These are phyloP conservation scores for Argya squamiceps DNA, from an alignment of 2,797 vertebrate species.

Conservation along the genomic window DNA sequence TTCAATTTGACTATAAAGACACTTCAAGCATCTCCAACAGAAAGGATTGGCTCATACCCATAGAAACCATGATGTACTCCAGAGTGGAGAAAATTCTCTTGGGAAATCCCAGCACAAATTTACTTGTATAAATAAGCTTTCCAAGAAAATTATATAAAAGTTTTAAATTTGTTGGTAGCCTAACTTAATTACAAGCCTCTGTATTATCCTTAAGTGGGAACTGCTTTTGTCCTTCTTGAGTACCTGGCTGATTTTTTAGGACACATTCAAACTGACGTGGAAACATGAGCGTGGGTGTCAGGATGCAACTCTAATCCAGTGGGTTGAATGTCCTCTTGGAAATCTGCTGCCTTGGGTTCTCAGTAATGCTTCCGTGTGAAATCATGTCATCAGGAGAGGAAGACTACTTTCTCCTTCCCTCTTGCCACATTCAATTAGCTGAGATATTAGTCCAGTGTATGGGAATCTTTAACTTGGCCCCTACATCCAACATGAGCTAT, in stretches of 20 bases:
- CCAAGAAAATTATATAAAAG: not conserved
- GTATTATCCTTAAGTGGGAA: not conserved
- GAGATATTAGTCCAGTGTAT: not conserved
- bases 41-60: not conserved
- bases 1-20: not conserved
- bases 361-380: not conserved
- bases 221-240: not conserved
- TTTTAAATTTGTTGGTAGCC: not conserved
- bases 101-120: not conserved
- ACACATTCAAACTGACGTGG: not conserved
- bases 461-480: not conserved
- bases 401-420: not conserved
- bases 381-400: not conserved
- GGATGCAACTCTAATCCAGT: not conserved
- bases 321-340: not conserved
- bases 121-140: not conserved
- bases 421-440: not conserved
- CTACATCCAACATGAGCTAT: not conserved
- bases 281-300: accelerated
- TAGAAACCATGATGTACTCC: not conserved
- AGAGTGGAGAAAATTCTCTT: not conserved
- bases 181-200: not conserved
- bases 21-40: not conserved
- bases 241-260: not conserved
- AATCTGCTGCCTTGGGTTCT: not conserved